These are phyloP conservation scores for Pantherophis alleghaniensis DNA, from an alignment of 2,797 vertebrate genomes.

Conservation along the genomic window DNA sequence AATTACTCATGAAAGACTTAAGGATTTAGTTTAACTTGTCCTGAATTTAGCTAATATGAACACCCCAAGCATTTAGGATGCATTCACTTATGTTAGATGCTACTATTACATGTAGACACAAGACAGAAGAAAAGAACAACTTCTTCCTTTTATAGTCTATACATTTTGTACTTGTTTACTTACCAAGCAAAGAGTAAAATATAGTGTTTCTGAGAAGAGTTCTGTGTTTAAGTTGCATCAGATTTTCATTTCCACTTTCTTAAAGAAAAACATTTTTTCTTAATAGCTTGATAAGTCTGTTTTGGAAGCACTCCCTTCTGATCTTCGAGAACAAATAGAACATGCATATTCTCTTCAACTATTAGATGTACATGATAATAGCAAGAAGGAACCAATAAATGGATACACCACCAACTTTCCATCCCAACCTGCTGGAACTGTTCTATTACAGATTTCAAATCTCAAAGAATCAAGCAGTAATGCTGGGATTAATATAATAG, in stretches of 20 bases:
- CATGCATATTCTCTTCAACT: constrained; percentile 77
- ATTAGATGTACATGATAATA: constrained; percentile 61
- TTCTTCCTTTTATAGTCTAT: background rate
- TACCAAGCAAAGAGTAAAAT: background rate
- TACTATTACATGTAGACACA: background rate
- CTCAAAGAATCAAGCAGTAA: constrained; percentile 77
- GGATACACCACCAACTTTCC: constrained; percentile 66
- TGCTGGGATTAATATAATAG: constrained; percentile 84
- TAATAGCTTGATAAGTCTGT: constrained; percentile 90
- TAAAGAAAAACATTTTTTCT: constrained; percentile 6
- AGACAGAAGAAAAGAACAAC: background rate
- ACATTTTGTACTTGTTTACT: background rate
- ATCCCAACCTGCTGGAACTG: constrained; percentile 75
- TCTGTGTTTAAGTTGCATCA: background rate
- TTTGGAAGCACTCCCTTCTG: constrained; percentile 87
- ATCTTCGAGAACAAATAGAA: constrained; percentile 90
- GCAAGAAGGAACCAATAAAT: constrained; percentile 67
- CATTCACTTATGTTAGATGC: background rate
- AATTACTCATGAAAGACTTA: background rate
- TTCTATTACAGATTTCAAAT: constrained; percentile 89
- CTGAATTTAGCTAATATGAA: background rate
- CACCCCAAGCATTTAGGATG: background rate
- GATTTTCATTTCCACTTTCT: background rate
- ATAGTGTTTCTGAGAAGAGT: background rate
- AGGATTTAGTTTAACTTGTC: background rate